Evolutionary conservation across 2,797 vertebrate species (phyloP).

Genomic region (Spondyliosoma cantharus): DNA sequence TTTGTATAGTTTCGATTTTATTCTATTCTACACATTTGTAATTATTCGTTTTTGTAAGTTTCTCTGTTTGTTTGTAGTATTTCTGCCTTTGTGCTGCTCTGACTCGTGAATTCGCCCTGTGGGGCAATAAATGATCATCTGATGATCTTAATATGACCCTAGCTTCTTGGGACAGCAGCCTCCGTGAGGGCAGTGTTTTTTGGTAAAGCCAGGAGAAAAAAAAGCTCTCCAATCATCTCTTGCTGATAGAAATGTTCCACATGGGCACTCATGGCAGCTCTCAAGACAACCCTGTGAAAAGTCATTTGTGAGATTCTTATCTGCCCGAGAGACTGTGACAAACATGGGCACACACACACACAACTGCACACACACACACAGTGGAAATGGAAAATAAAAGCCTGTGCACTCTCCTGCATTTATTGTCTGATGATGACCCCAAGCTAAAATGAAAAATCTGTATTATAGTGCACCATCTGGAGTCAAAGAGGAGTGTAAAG

Average conservation of each 20-base stretch:
- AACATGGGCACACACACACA: conserved; percentile 6
- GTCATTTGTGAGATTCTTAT: conserved; percentile 29
- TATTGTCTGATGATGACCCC: background rate
- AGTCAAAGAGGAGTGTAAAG: conserved; percentile 6
- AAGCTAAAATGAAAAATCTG: conserved; percentile 13
- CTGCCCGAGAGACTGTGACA: conserved; percentile 7
- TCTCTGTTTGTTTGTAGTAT: background rate
- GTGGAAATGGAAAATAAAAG: conserved; percentile 27
- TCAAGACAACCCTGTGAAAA: conserved; percentile 51
- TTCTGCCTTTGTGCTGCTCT: background rate
- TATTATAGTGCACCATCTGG: background rate
- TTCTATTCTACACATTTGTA: background rate
- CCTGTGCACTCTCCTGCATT: conserved; percentile 21
- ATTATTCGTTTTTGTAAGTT: background rate
- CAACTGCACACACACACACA: conserved; percentile 22
- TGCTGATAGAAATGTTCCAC: conserved; percentile 31
- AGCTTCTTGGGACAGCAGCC: background rate
- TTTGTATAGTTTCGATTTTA: background rate
- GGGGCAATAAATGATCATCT: background rate
- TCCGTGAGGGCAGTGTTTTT: conserved; percentile 7
- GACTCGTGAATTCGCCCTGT: background rate
- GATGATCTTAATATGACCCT: background rate
- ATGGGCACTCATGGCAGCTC: conserved; percentile 25
- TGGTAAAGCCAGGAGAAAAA: conserved; percentile 14
- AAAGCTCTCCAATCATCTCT: conserved; percentile 32